Evolutionary conservation across 2,113 vertebrate species (phyloP).

Genomic region (Puntigrus tetrazona): DNA sequence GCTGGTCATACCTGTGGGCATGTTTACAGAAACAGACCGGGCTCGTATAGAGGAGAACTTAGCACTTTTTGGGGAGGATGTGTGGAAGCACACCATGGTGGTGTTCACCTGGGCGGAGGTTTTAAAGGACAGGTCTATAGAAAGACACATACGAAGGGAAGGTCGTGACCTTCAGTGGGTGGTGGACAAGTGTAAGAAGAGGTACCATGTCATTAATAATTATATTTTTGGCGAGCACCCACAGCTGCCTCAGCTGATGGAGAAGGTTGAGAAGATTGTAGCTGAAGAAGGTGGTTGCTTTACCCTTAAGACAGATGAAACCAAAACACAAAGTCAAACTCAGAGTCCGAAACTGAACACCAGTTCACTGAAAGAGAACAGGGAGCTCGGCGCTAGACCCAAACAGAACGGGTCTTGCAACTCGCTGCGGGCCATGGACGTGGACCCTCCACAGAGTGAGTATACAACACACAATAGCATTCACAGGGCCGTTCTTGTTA

Average conservation of each 20-base stretch:
- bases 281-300: conserved; percentile 71
- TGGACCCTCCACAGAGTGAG: conserved; percentile 67
- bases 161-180: conserved; percentile 75
- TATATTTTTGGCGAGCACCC: conserved; percentile 72
- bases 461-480: conserved; percentile 15
- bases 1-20: conserved; percentile 76
- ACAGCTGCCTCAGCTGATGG: conserved; percentile 69
- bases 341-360: conserved; percentile 50
- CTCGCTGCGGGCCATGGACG: conserved; percentile 57
- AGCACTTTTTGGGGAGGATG: conserved; percentile 69
- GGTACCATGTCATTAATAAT: conserved; percentile 78
- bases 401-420: conserved; percentile 68
- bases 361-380: conserved; percentile 47
- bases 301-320: conserved; percentile 47
- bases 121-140: conserved; percentile 71
- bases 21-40: conserved; percentile 77
- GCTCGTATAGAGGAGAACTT: conserved; percentile 74
- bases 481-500: not conserved
- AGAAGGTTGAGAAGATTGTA: conserved; percentile 75
- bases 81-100: conserved; percentile 75
- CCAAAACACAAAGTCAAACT: conserved; percentile 54
- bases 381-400: conserved; percentile 69
- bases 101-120: conserved; percentile 78
- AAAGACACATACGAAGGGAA: conserved; percentile 76
- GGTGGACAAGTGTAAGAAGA: conserved; percentile 73